These are phyloP conservation scores for Astyanax mexicanus DNA, from an alignment of 2,797 vertebrate genomes.

Conservation along the genomic window DNA sequence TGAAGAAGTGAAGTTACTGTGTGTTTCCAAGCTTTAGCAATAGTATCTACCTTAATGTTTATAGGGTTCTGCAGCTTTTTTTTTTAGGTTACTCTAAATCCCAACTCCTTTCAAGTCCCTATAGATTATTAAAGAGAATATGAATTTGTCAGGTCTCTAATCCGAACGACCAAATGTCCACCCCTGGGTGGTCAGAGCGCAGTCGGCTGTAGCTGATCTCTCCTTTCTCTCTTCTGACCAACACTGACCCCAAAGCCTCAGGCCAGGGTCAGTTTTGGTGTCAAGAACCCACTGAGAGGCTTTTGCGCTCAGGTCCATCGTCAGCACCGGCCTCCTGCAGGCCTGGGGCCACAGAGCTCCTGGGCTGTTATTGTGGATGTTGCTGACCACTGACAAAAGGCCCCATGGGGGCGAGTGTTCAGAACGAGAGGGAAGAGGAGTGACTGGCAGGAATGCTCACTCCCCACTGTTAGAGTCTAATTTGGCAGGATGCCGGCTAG, in stretches of 20 bases:
- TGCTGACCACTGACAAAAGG: conserved; percentile 72
- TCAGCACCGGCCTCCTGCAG: conserved; percentile 65
- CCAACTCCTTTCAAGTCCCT: conserved; percentile 4
- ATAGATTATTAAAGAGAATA: conserved; percentile 35
- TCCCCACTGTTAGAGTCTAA: conserved; percentile 73
- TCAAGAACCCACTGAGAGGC: conserved; percentile 68
- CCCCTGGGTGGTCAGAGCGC: conserved; percentile 69
- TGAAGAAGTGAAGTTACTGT: no score
- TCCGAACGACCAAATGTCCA: conserved; percentile 61
- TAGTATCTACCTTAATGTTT: no score
- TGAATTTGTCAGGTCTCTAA: conserved; percentile 56
- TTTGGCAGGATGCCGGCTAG: conserved; percentile 73
- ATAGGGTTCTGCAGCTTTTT: neutral
- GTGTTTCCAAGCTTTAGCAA: no score
- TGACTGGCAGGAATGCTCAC: conserved; percentile 64
- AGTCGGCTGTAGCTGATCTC: conserved; percentile 71
- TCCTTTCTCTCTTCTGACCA: conserved; percentile 67
- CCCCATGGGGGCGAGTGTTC: conserved; percentile 64
- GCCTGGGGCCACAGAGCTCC: conserved; percentile 62
- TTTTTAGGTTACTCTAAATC: neutral
- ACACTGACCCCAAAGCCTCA: conserved; percentile 61
- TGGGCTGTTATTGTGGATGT: conserved; percentile 70
- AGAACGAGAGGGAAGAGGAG: conserved; percentile 58
- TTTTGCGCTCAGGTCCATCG: conserved; percentile 41
- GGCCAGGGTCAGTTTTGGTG: conserved; percentile 72